phyloP scores from a whole-genome alignment of 2,113 vertebrate genomes.

The Clarias magur region DNA sequence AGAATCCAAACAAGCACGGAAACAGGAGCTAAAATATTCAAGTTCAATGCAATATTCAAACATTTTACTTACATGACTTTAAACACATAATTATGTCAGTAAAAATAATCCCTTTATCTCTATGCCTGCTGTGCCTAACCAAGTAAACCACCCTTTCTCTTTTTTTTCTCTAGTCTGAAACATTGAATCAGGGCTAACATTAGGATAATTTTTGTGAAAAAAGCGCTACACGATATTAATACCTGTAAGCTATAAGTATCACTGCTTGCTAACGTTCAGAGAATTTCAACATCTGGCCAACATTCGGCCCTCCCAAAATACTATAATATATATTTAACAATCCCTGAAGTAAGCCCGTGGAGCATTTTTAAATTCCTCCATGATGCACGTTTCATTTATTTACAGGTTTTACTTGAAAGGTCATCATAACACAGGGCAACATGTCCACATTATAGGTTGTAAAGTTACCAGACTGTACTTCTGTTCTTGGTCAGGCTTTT shows the following conservation, averaged over 20 bases:
- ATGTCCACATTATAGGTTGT: constrained; percentile 58
- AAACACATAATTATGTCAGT: constrained; percentile 24
- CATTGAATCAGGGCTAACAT: constrained; percentile 36
- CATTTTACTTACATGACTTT: constrained; percentile 1
- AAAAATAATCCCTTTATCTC: not conserved
- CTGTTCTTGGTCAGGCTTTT: constrained; percentile 67
- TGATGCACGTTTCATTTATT: constrained; percentile 17
- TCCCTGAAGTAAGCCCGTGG: constrained; percentile 46
- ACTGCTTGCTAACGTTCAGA: constrained; percentile 18
- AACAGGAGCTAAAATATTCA: not conserved
- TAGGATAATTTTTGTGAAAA: not conserved
- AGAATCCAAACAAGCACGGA: no score
- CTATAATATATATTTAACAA: constrained; percentile 57
- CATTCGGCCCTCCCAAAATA: constrained; percentile 51
- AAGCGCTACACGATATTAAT: not conserved
- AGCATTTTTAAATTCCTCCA: constrained; percentile 43
- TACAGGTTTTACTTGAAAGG: constrained; percentile 54
- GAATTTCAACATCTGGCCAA: constrained; percentile 58
- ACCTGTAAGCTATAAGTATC: constrained; percentile 36
- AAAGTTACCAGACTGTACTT: constrained; percentile 58
- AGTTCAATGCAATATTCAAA: not conserved
- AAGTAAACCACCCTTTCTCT: not conserved
- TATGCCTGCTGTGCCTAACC: constrained; percentile 12
- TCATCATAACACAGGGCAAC: constrained; percentile 63
- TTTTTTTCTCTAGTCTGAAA: constrained; percentile 31